A percentile compares a stretch with the other conserved stretches of the same genome.
Evolutionary conservation across 2,888 invertebrate genomes (phyloP).

Genomic region (Trissoscelio sp.): DNA sequence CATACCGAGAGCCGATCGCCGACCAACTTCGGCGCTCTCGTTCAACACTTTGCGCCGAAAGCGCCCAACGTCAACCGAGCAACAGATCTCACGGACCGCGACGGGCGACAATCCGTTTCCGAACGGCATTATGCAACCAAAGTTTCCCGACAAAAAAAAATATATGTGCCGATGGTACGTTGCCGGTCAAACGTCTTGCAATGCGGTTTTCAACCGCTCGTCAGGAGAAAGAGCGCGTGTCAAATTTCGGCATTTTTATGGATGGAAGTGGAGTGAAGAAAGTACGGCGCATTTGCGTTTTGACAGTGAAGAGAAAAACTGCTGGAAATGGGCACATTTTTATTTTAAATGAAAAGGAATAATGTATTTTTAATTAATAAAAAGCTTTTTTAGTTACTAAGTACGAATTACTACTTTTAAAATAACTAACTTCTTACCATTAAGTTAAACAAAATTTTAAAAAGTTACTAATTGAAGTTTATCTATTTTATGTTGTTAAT

Average conservation of each 20-base stretch:
- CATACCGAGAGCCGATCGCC: slow-evolving; percentile 39
- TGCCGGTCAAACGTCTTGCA: not conserved
- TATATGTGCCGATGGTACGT: not conserved
- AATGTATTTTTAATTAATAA: too few relatives aligned
- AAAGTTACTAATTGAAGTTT: too few relatives aligned
- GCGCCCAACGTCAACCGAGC: slow-evolving; percentile 13
- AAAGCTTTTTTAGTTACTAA: too few relatives aligned
- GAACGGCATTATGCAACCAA: slow-evolving; percentile 21
- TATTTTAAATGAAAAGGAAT: too few relatives aligned
- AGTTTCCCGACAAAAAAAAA: slow-evolving; percentile 1
- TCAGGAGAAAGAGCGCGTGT: slow-evolving; percentile 15
- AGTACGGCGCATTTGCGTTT: not conserved
- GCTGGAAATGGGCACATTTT: too few relatives aligned
- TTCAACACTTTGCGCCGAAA: slow-evolving; percentile 35
- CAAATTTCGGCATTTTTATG: slow-evolving; percentile 9
- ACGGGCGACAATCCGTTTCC: slow-evolving; percentile 34
- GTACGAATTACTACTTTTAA: too few relatives aligned
- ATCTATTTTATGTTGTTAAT: too few relatives aligned
- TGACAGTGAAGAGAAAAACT: too few relatives aligned
- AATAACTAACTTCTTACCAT: too few relatives aligned
- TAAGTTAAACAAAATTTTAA: too few relatives aligned
- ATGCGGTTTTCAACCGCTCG: not conserved
- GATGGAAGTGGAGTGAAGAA: not conserved
- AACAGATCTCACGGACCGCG: slow-evolving; percentile 29
- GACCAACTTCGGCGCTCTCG: slow-evolving; percentile 30